Base-by-base conservation (phyloP, 2,797 vertebrate genomes). In the Benthosema pterotum region DNA sequence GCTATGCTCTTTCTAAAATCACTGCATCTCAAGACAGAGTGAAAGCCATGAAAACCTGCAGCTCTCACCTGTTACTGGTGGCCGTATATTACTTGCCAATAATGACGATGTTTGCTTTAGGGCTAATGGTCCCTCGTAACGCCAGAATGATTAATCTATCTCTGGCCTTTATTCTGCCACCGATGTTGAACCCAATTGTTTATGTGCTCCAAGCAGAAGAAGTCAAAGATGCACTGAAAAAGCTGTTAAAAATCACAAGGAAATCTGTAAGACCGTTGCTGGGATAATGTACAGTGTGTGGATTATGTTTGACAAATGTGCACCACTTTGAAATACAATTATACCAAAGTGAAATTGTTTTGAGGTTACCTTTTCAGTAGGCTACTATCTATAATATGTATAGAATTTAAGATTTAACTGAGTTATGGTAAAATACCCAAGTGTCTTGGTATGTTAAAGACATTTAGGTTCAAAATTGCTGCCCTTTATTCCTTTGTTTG, bases 201-300 rank as follows among this genome's bases (percentile, higher is more conserved):
- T 89, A 88, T 54, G 81, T 82, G 9, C 50, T 90, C 12, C 87
- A 88, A 65, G 87, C 90, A 45, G 78, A 89, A 3, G 87, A 90
- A 28, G 59, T 90, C 14, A 52, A 70, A 55, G 72, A 42, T 0
- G 71, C 83, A 13, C 32, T 87, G 1, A 88, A 55, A 47, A 69
- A 46, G n/a, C 2, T 66, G 8, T 53, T 56, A 3, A 43, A 43
- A 56, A 56, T 5, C 8, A 43, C 38, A 17, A 56, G 13, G 38
- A 15, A 16, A 17, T 56, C 9, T 17, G 43, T 42, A 43, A 43
- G 17, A 5, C 11, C 22, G 2, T 32, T 32, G 28, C 14, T 54
- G 14, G 17, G 18, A 56, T 43, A 42, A 32, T 32, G 8, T 1
- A 32, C 4, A 5, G 8, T 32, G 28, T 6, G 3, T 32, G 28